These are phyloP conservation scores for Ceratosolen fusciceps DNA, from an alignment of 1,140 invertebrate genomes.

Conservation along the genomic window DNA sequence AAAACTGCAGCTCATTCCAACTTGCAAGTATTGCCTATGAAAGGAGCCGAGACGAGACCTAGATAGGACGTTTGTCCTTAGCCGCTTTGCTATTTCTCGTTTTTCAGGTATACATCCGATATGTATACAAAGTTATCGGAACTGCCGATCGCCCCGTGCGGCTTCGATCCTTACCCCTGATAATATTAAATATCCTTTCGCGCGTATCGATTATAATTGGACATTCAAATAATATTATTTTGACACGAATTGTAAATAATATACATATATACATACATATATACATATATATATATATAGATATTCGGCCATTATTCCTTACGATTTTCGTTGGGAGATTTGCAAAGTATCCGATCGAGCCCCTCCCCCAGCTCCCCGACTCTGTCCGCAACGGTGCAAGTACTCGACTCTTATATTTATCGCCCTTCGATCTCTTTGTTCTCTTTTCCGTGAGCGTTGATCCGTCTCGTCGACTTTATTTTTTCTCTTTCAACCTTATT, in stretches of 20 bases:
- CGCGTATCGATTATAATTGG: constrained; percentile 44
- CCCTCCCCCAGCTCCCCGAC: no score
- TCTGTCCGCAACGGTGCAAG: no score
- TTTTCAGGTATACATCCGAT: constrained; percentile 48
- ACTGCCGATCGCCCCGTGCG: constrained; percentile 15
- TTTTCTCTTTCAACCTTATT: no score
- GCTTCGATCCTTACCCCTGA: constrained; percentile 12
- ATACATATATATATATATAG: no score
- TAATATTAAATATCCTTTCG: constrained; percentile 41
- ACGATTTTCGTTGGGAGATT: no score
- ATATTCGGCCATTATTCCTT: no score
- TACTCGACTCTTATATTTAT: no score
- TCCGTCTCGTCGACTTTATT: no score
- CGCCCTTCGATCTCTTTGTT: no score
- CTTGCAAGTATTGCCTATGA: constrained; percentile 65
- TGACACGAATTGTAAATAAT: constrained; percentile 29
- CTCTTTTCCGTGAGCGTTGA: no score
- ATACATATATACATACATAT: background rate
- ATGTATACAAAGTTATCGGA: constrained; percentile 44
- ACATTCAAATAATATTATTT: constrained; percentile 38
- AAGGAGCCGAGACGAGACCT: constrained; percentile 35
- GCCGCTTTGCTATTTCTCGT: constrained; percentile 43
- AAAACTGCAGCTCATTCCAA: constrained; percentile 68
- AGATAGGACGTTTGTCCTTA: constrained; percentile 47
- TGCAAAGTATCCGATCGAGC: no score